Evolutionary conservation across 2,888 invertebrate genomes (phyloP), one percentile per base, ranked within the genome.

Genomic region (Cantharis rufa): DNA sequence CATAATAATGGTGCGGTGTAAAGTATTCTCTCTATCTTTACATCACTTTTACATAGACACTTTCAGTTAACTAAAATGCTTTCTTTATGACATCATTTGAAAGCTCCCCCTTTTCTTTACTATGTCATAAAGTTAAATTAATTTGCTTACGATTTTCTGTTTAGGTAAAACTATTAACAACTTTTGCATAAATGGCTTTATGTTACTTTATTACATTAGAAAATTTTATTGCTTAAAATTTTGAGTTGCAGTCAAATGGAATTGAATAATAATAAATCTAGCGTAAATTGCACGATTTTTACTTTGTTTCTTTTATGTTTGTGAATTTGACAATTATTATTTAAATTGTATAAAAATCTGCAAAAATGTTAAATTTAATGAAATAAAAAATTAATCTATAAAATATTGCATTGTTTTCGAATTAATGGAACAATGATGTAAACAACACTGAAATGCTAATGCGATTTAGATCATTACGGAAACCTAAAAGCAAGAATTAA

Each of bases 401-500:
- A 32, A 18, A n/a, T 48, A 48, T 48, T 48, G 48, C 48, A 48
- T 48, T 48, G 48, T 48, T 48, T 48, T 48, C 7, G 48, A 48
- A 48, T n/a, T n/a, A 48, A 48, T 48, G 48, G 48, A 48, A 48
- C 48, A 18, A 32, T 62, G 71, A 71, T 74, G 70, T 74, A 73
- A 74, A 74, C 70, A 77, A 68, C 74, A 74, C 27, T 15, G 71
- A 69, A 74, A 74, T 77, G 74, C 68, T 73, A 73, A 73, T 76
- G 76, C 66, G 69, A 68, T 28, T 71, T 61, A 71, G 76, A 74
- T 75, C 75, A 78, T 78, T 75, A 75, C 70, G 62, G 70, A 72
- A 66, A 61, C 72, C 72, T 72, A 77, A 77, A 75, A 77, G 77
- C 75, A 77, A 76, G 79, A 79, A 79, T 79, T 79, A 79, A 79